A percentile compares a stretch with the other conserved stretches of the same genome.
Evolutionary conservation across 2,888 invertebrate genomes (phyloP).

Genomic region (Linnaemya vulpina): DNA sequence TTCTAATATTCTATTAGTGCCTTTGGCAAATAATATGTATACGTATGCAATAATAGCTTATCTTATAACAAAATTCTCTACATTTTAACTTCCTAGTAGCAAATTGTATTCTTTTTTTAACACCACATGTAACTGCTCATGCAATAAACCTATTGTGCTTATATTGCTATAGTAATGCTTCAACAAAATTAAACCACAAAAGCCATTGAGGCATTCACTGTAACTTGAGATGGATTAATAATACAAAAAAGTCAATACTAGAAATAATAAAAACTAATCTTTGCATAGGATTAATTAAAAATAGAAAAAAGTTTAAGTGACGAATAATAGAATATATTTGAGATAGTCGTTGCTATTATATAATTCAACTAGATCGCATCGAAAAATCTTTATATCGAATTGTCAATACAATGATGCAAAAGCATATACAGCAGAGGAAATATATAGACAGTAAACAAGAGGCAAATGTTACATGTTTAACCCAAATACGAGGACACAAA

Average conservation of each 20-base stretch:
- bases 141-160: constrained; percentile 24
- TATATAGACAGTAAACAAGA: constrained; percentile 42
- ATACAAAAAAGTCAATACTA: constrained; percentile 30
- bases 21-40: no score
- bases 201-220: constrained; percentile 64
- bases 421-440: neutral
- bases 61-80: neutral
- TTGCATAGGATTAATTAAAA: constrained; percentile 49
- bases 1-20: no score
- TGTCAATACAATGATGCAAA: neutral
- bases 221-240: constrained; percentile 53
- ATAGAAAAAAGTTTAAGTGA: constrained; percentile 27
- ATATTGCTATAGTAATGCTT: constrained; percentile 15
- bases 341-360: constrained; percentile 52
- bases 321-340: constrained; percentile 38
- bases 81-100: neutral
- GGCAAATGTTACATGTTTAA: constrained; percentile 47
- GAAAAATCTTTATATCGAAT: constrained; percentile 14
- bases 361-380: constrained; percentile 46
- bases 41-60: neutral
- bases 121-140: constrained; percentile 19
- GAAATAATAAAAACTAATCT: constrained; percentile 19
- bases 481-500: constrained; percentile 47
- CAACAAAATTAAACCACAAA: constrained; percentile 54
- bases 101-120: neutral